Conservation (phyloP, 1,140 invertebrate genomes). For the Psix sp. region DNA sequence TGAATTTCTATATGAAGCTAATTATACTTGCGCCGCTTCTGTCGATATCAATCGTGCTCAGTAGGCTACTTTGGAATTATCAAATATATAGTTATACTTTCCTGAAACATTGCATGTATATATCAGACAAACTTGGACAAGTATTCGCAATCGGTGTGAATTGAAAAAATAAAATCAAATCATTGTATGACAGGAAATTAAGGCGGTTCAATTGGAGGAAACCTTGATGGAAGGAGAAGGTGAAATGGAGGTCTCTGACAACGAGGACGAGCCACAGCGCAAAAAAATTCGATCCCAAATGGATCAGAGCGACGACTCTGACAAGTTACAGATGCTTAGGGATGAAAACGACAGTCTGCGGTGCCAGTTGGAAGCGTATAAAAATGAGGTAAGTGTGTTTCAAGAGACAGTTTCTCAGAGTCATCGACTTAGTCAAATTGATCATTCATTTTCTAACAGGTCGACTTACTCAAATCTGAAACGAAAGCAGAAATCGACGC, state of each 20-base stretch:
- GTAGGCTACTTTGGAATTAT: no score
- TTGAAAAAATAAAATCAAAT: neutral
- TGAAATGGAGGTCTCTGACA: constrained; percentile 90
- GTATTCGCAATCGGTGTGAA: neutral
- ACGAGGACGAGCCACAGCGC: constrained; percentile 80
- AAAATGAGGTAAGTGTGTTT: constrained; percentile 85
- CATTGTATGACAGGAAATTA: constrained; percentile 82
- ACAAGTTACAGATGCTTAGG: constrained; percentile 75
- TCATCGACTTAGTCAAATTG: no score
- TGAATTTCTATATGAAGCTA: neutral
- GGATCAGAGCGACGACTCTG: constrained; percentile 66
- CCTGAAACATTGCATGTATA: constrained; percentile 30
- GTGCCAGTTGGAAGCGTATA: constrained; percentile 95
- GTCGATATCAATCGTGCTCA: constrained; percentile 3
- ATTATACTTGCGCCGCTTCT: constrained; percentile 18
- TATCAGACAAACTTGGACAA: constrained; percentile 1
- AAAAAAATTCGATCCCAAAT: constrained; percentile 75
- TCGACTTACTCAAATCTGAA: constrained; percentile 82
- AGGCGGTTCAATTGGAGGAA: constrained; percentile 86
- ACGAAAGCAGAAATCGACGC: constrained; percentile 82
- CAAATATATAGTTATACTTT: no score
- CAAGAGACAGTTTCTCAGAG: no score
- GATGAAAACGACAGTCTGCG: constrained; percentile 94
- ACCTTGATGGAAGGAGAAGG: constrained; percentile 83
- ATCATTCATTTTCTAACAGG: constrained; percentile 67